Conservation (phyloP, 2,888 invertebrate species). For the Plebejus argus region DNA sequence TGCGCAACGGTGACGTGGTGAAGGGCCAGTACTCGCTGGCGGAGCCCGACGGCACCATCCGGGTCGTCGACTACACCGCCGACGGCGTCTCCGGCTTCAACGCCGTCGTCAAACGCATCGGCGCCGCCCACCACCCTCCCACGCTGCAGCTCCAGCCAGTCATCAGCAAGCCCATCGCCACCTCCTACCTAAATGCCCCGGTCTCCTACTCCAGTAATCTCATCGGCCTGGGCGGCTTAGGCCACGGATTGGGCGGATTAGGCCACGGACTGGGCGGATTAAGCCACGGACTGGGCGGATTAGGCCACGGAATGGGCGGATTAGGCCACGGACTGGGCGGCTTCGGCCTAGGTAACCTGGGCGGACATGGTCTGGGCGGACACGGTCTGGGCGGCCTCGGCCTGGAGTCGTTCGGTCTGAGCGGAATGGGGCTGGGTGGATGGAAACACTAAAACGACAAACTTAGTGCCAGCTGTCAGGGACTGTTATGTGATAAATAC, state of each 20-base stretch:
- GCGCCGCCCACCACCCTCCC: constrained; percentile 64
- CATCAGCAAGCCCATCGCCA: constrained; percentile 37
- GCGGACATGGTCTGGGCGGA: constrained; percentile 17
- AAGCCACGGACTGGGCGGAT: constrained; percentile 34
- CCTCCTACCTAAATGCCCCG: constrained; percentile 5
- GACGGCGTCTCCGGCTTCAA: constrained; percentile 70
- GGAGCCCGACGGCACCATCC: constrained; percentile 71
- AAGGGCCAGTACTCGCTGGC: constrained; percentile 72
- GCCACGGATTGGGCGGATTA: constrained; percentile 34
- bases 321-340: constrained; percentile 32
- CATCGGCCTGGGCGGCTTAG: constrained; percentile 32
- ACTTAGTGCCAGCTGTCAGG: constrained; percentile 30
- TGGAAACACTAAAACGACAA: constrained; percentile 36
- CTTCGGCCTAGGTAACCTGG: constrained; percentile 32
- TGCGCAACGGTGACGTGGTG: constrained; percentile 69
- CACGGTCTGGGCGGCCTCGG: constrained; percentile 31
- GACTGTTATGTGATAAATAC: constrained; percentile 19
- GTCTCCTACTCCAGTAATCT: not conserved
- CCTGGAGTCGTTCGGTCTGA: not conserved
- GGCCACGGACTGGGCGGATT: constrained; percentile 34
- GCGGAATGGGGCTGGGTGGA: constrained; percentile 38
- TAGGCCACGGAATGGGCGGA: constrained; percentile 34
- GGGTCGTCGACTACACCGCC: constrained; percentile 71
- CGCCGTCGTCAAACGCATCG: constrained; percentile 70
- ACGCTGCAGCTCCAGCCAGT: constrained; percentile 38